Evolutionary conservation across 2,797 vertebrate species (phyloP).

Genomic region (Cyprinella venusta): DNA sequence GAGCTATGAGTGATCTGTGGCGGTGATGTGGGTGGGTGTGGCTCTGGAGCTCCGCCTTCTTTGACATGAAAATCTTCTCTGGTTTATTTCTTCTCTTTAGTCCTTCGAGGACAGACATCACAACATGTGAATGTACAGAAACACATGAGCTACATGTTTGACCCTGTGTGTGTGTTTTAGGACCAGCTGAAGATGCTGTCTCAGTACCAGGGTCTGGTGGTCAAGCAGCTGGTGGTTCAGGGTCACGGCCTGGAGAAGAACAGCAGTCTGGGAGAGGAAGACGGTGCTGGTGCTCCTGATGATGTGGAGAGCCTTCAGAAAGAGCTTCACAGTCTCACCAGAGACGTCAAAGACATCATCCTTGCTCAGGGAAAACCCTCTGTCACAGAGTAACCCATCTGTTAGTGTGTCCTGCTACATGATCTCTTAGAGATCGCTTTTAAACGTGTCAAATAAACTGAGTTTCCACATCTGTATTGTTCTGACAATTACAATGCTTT

Average conservation of each 20-base stretch:
- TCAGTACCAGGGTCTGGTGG: constrained; percentile 90
- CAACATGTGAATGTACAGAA: background rate
- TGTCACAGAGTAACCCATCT: constrained; percentile 80
- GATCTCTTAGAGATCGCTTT: background rate
- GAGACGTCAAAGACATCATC: constrained; percentile 87
- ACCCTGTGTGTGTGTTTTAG: constrained; percentile 69
- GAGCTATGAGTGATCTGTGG: too few species aligned
- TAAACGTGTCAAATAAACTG: constrained; percentile 17
- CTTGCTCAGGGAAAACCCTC: constrained; percentile 84
- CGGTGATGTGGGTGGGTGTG: too few species aligned
- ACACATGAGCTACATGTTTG: background rate
- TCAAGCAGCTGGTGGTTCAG: constrained; percentile 88
- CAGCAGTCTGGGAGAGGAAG: constrained; percentile 58
- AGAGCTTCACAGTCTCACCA: constrained; percentile 82
- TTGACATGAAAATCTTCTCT: too few species aligned
- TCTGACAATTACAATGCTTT: background rate
- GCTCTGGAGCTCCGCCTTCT: too few species aligned
- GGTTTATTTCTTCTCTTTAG: too few species aligned
- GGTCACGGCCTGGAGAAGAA: constrained; percentile 79
- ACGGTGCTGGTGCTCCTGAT: constrained; percentile 66
- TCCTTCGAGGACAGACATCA: background rate
- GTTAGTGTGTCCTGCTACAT: background rate
- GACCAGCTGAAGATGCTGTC: constrained; percentile 89
- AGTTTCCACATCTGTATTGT: background rate
- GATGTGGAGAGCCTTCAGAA: constrained; percentile 71